Percentiles rank a stretch among this genome's conserved stretches.
phyloP scores from a whole-genome alignment of 2,888 invertebrate genomes.

The Rhingia campestris region DNA sequence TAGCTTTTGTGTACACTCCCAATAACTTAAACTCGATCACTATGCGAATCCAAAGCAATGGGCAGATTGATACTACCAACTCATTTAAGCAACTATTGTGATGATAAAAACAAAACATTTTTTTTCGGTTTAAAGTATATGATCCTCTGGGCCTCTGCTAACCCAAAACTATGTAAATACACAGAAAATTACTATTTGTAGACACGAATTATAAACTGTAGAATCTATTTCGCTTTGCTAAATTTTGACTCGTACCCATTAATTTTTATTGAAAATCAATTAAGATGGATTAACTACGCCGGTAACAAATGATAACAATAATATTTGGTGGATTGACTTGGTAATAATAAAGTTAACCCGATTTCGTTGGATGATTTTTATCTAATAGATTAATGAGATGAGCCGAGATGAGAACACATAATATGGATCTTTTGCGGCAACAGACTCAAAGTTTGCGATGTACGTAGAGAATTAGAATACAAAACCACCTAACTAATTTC shows the following conservation, averaged over 20 bases:
- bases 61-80: constrained; percentile 2
- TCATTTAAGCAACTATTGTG: constrained; percentile 15
- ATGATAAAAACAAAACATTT: constrained; percentile 3
- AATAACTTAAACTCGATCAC: background rate
- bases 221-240: background rate
- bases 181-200: background rate
- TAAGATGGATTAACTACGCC: background rate
- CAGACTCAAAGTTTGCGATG: background rate
- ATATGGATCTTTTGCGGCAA: constrained; percentile 13
- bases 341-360: constrained; percentile 2
- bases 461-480: constrained; percentile 27
- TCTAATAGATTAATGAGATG: constrained; percentile 16
- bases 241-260: constrained; percentile 5
- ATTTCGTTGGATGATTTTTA: constrained; percentile 9
- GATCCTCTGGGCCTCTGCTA: constrained; percentile 11
- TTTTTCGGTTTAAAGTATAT: background rate
- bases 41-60: background rate
- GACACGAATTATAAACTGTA: background rate
- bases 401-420: constrained; percentile 14
- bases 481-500: constrained; percentile 37
- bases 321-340: background rate
- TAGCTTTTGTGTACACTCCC: background rate
- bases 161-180: background rate
- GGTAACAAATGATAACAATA: background rate
- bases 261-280: background rate